Evolutionary conservation across 2,888 invertebrate species (phyloP).

Genomic region (Tuta absoluta): DNA sequence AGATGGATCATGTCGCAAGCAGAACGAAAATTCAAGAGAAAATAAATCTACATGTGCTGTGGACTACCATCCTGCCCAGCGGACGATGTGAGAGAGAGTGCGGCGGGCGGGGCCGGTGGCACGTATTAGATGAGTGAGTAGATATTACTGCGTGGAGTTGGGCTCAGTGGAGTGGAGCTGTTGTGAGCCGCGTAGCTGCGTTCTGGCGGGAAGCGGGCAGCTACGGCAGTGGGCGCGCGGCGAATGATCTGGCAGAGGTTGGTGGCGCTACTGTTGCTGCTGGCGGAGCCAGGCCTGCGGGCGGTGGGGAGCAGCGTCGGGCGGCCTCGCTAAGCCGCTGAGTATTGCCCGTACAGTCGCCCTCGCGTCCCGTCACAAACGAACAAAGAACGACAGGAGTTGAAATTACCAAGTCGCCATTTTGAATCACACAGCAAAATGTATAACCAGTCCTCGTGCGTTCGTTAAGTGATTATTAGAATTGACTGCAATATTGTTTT

Average conservation of each 20-base stretch:
- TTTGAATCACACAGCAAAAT: slow-evolving; percentile 49
- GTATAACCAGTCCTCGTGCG: slow-evolving; percentile 36
- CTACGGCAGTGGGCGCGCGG: slow-evolving; percentile 21
- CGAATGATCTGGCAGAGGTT: slow-evolving; percentile 25
- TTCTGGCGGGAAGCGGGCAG: slow-evolving; percentile 34
- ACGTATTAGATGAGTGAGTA: neutral
- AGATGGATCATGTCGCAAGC: no score
- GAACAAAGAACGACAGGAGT: slow-evolving; percentile 52
- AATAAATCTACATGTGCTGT: no score
- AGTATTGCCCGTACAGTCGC: slow-evolving; percentile 32
- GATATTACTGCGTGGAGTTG: neutral
- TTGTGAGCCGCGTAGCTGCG: neutral
- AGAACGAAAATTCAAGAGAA: no score
- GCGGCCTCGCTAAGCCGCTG: slow-evolving; percentile 47
- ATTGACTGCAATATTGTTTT: slow-evolving; percentile 33
- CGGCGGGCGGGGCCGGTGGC: neutral
- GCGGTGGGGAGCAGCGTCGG: slow-evolving; percentile 59
- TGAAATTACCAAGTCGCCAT: slow-evolving; percentile 37
- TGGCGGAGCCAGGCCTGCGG: slow-evolving; percentile 37
- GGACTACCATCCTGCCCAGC: no score
- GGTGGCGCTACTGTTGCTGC: slow-evolving; percentile 35
- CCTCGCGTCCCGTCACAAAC: slow-evolving; percentile 50
- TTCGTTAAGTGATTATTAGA: slow-evolving; percentile 29
- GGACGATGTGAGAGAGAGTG: no score
- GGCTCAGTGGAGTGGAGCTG: neutral